Evolutionary conservation across 2,797 vertebrate species (phyloP), one percentile per base, ranked within the genome.

Genomic region (Clarias platycephalus): DNA sequence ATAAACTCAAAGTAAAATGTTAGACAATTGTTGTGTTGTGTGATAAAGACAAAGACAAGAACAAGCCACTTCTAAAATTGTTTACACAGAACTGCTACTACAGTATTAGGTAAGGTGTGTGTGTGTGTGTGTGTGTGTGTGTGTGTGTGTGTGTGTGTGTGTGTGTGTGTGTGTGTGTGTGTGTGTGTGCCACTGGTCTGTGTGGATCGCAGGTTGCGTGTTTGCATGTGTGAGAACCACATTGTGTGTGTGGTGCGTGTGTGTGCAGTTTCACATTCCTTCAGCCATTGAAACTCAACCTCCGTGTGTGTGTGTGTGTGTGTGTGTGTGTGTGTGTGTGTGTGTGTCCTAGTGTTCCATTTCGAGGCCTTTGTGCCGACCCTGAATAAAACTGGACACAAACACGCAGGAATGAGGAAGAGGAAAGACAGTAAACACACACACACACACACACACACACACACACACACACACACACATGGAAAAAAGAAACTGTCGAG

Each of bases 351-450:
- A 64, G 82, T 84, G 57, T 63, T 86, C 72, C 57, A 79, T 75
- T 88, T 88, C 84, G 79, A 86, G 76, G 63, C 62, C 74, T 88
- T 88, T 88, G 89, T 91, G 88, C 83, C 76, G 75, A 90, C 0
- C 88, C 90, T 88, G 89, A 77, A 89, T 90, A 92, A 66, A 86
- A 71, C 67, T 88, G 83, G 86, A 83, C 58, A 63, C 76, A 88
- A 87, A 85, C 89, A 93, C 84, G 22, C 55, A 44, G 80, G 87
- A 88, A 89, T 88, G 87, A 88, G 87, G 87, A 88, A 89, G 82
- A 87, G 28, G 80, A 80, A 75, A 49, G 37, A 78, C 67, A 72
- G 76, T 62, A 82, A 84, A 85, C 68, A 84, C 4, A 70, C 71
- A 81, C 53, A 71, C 57, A 26, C 49, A 68, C 74, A 83, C 85